Percentiles rank a stretch among this genome's conserved stretches.
These are phyloP conservation scores for Lasioglossum vierecki DNA, from an alignment of 2,888 invertebrate species.

Conservation along the genomic window DNA sequence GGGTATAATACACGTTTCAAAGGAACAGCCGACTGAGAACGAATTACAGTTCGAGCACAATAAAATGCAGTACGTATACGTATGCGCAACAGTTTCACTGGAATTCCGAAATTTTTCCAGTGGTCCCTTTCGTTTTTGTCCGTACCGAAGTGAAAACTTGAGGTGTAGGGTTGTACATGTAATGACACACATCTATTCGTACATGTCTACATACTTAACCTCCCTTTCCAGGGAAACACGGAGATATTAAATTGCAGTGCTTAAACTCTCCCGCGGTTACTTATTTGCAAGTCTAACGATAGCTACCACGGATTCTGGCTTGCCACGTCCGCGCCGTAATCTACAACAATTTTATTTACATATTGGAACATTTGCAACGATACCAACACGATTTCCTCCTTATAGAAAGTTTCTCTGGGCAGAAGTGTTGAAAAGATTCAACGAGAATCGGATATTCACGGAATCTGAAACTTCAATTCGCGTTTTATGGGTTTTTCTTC, in stretches of 20 bases:
- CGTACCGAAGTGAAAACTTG: conserved; percentile 30
- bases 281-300: conserved; percentile 58
- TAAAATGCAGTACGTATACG: conserved; percentile 1
- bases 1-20: conserved; percentile 8
- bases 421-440: not conserved
- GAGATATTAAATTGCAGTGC: conserved; percentile 56
- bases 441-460: not conserved
- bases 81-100: not conserved
- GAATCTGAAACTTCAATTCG: not conserved
- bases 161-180: conserved; percentile 16
- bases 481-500: not conserved
- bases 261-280: conserved; percentile 51
- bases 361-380: conserved; percentile 3
- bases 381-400: not conserved
- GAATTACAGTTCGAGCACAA: not conserved
- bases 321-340: conserved; percentile 28
- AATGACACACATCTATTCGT: conserved; percentile 33
- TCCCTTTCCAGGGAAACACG: conserved; percentile 39
- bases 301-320: conserved; percentile 38
- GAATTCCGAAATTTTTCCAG: not conserved
- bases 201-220: conserved; percentile 53
- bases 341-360: conserved; percentile 25
- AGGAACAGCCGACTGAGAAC: not conserved
- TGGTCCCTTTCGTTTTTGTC: not conserved
- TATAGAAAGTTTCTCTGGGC: not conserved